These are phyloP conservation scores for Chaetura pelagica DNA, from an alignment of 2,113 vertebrate genomes.

Conservation along the genomic window DNA sequence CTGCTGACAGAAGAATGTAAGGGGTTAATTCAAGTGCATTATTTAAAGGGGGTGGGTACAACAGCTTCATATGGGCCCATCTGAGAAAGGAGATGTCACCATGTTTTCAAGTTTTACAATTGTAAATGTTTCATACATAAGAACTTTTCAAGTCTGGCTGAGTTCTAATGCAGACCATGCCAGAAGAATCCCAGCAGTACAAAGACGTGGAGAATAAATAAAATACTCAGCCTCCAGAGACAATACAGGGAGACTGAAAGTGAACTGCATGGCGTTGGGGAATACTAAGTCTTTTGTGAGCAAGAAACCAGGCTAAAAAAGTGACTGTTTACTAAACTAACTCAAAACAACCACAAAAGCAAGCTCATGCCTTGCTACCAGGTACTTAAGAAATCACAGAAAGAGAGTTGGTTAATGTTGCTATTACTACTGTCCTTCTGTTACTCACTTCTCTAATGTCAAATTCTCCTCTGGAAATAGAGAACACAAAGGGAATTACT, in stretches of 20 bases:
- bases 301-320: not conserved
- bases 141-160: not conserved
- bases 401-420: not conserved
- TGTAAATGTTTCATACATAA: not conserved
- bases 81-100: not conserved
- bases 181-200: not conserved
- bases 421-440: not conserved
- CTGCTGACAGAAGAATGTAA: not conserved
- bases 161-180: not conserved
- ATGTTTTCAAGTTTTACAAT: not conserved
- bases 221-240: not conserved
- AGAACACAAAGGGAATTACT: not conserved
- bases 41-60: not conserved
- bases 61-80: not conserved
- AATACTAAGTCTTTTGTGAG: not conserved
- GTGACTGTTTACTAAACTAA: not conserved
- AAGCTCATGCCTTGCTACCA: not conserved
- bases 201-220: not conserved
- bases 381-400: not conserved
- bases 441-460: not conserved
- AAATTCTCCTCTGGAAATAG: not conserved
- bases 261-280: not conserved
- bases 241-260: not conserved
- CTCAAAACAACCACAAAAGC: not conserved
- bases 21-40: not conserved